These are phyloP conservation scores for Caenorhabditis becei DNA, from an alignment of 2,888 invertebrate species.

Conservation along the genomic window DNA sequence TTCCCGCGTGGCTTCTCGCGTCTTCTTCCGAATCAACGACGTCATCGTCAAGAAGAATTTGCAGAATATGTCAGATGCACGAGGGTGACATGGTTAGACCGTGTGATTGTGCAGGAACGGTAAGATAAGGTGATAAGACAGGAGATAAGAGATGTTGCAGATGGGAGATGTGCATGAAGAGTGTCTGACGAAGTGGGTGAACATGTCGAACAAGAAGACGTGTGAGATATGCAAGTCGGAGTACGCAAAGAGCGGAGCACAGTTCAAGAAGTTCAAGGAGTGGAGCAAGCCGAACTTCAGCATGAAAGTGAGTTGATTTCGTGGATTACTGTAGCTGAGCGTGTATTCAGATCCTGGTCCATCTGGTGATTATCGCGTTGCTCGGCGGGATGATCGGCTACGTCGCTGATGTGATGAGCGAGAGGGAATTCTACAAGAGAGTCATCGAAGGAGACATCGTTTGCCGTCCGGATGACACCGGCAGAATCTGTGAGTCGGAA, in stretches of 20 bases:
- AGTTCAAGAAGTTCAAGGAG: conserved; percentile 65
- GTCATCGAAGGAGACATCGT: conserved; percentile 11
- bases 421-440: conserved; percentile 44
- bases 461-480: conserved; percentile 61
- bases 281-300: conserved; percentile 69
- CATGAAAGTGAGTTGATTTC: conserved; percentile 35
- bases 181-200: conserved; percentile 77
- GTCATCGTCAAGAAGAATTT: conserved; percentile 63
- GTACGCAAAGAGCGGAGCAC: conserved; percentile 69
- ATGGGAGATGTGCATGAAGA: conserved; percentile 75
- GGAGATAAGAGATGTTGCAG: conserved; percentile 41
- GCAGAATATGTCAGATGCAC: conserved; percentile 78
- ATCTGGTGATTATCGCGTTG: conserved; percentile 26
- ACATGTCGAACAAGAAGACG: conserved; percentile 66
- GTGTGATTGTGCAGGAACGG: conserved; percentile 77
- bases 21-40: conserved; percentile 45
- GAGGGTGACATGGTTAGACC: conserved; percentile 75
- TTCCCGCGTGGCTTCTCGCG: conserved; percentile 38
- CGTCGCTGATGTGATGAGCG: conserved; percentile 36
- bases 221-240: conserved; percentile 76
- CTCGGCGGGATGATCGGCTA: conserved; percentile 48
- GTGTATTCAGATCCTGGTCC: conserved; percentile 40
- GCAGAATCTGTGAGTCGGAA: conserved; percentile 55
- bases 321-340: background rate
- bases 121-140: conserved; percentile 24